Percentiles rank a stretch among this genome's conserved stretches.
Evolutionary conservation across 2,888 invertebrate species (phyloP).

Genomic region (Octodonta nipae): DNA sequence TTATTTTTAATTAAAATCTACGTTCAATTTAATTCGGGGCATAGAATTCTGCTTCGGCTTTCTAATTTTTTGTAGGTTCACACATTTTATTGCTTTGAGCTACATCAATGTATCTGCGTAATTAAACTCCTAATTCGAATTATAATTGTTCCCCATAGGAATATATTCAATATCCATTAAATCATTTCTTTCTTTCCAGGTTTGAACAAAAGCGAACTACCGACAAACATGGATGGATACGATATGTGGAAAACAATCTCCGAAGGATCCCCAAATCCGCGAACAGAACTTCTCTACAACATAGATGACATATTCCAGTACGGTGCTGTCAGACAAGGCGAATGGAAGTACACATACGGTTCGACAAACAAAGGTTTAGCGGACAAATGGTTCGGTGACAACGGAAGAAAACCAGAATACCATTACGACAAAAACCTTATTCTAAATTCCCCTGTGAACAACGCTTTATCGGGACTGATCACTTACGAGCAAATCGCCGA

Average conservation of each 20-base stretch:
- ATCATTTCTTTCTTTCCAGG: conserved; percentile 23
- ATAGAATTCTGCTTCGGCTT: no score
- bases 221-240: conserved; percentile 45
- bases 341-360: conserved; percentile 50
- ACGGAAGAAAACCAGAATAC: conserved; percentile 29
- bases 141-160: no score
- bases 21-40: no score
- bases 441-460: conserved; percentile 35
- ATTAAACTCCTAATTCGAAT: no score
- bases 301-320: conserved; percentile 44
- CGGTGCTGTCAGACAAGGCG: conserved; percentile 44
- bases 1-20: no score
- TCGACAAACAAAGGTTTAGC: conserved; percentile 31
- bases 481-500: conserved; percentile 38
- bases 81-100: no score
- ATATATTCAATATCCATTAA: no score
- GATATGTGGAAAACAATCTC: conserved; percentile 41
- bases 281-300: conserved; percentile 45
- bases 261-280: conserved; percentile 34
- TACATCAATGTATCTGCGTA: no score
- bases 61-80: no score
- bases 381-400: conserved; percentile 37
- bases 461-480: conserved; percentile 35
- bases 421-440: conserved; percentile 35
- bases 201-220: conserved; percentile 34